phyloP scores from a whole-genome alignment of 1,140 invertebrate species.

The Chironomus tepperi region DNA sequence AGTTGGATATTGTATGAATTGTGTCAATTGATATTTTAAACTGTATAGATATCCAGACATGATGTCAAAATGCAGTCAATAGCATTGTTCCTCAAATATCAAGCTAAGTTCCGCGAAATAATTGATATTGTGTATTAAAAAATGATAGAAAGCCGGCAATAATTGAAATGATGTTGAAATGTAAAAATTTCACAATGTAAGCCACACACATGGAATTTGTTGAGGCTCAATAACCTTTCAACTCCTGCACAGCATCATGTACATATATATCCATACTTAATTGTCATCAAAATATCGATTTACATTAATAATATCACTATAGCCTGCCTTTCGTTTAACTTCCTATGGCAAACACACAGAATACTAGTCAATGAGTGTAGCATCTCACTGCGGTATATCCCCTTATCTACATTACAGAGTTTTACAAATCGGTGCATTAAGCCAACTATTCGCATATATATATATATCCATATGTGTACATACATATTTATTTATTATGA shows the following conservation, averaged over 20 bases:
- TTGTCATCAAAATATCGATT: slow-evolving; percentile 14
- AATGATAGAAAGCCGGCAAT: background rate
- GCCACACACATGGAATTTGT: too few species aligned
- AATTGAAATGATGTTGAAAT: background rate
- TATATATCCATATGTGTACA: background rate
- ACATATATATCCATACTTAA: background rate
- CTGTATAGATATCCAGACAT: too few species aligned
- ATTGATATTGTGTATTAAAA: too few species aligned
- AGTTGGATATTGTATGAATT: too few species aligned
- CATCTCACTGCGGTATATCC: background rate
- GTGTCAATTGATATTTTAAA: too few species aligned
- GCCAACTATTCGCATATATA: background rate
- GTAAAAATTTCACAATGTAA: background rate
- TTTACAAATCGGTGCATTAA: background rate
- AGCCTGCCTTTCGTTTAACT: too few species aligned
- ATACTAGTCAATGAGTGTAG: background rate
- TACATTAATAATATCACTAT: slow-evolving; percentile 6
- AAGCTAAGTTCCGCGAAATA: too few species aligned
- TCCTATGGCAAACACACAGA: too few species aligned
- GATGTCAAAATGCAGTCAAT: too few species aligned
- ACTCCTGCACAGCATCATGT: background rate
- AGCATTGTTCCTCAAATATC: too few species aligned
- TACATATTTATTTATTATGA: background rate
- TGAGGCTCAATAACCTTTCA: background rate
- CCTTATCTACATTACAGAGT: background rate